Base-by-base conservation (phyloP, 2,797 vertebrate genomes). In the Nannoperca obscura region DNA sequence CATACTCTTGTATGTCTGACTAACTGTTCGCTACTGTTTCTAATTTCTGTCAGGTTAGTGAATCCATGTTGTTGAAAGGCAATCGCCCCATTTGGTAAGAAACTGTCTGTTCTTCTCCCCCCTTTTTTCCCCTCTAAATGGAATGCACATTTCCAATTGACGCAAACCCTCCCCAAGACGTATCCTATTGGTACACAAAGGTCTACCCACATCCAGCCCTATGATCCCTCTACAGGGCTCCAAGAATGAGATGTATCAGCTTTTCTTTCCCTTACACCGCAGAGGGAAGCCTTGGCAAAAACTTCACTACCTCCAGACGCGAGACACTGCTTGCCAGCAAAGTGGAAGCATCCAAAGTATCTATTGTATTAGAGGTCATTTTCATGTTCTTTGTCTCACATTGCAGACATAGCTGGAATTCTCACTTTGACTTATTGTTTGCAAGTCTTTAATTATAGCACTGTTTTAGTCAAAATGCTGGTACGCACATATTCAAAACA, bases 81-180 rank as follows among this genome's bases (percentile, higher is more conserved):
- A 82, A 22, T 66, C 15, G 7, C n/a, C 71, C 59, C 38, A 27
- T 87, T 86, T 80, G 69, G 81, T 84, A 47, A 69, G 62, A 88
- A 81, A 86, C 69, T 76, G 74, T 85, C 72, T 78, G 50, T 82
- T 80, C 73, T 74, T 66, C 53, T 22, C 38, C 59, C 57, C 44
- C 50, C 22, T 24, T 30, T 62, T 65, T 55, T 40, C 67, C 62
- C 69, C 71, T 71, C 36, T 40, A 61, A 89, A 85, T 84, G 83
- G 82, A 90, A 90, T 88, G 78, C 82, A 87, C 79, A 47, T 91
- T 88, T 92, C 84, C 81, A 91, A 57, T 85, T 88, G 86, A 85
- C 72, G 81, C 74, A 89, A 76, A 85, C 77, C 80, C 79, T 81
- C 63, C 32, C 65, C 22, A 44, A 81, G 68, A 83, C 47, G 55